Percentiles rank a stretch among this genome's conserved stretches.
Evolutionary conservation across 1,140 invertebrate species (phyloP).

Genomic region (Proctacanthus coquilletti): DNA sequence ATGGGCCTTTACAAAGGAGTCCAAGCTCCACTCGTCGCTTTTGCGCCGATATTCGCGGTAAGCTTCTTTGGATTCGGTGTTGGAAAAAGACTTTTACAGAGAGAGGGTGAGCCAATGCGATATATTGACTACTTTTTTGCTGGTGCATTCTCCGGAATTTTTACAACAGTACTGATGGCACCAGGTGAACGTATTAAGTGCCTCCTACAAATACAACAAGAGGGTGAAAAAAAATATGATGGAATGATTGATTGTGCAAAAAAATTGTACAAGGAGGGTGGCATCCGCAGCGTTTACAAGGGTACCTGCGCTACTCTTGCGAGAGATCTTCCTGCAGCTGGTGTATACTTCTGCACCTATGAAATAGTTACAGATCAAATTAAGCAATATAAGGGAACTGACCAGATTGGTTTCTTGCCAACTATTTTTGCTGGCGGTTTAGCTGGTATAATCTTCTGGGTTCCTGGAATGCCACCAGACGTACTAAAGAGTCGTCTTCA

Average conservation of each 20-base stretch:
- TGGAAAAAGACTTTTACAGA: conserved; percentile 71
- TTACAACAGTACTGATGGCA: conserved; percentile 91
- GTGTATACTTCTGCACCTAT: conserved; percentile 94
- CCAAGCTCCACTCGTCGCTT: conserved; percentile 51
- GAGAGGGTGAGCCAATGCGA: conserved; percentile 50
- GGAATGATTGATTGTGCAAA: conserved; percentile 87
- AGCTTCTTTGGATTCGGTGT: conserved; percentile 94
- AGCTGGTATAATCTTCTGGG: conserved; percentile 94
- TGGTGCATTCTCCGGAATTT: conserved; percentile 85
- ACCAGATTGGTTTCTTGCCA: conserved; percentile 37
- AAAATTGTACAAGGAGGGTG: conserved; percentile 85
- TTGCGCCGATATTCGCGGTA: conserved; percentile 81
- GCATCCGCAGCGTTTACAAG: conserved; percentile 85
- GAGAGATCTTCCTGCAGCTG: conserved; percentile 91
- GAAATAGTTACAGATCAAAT: conserved; percentile 65
- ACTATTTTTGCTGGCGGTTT: conserved; percentile 88
- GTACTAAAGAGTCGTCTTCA: conserved; percentile 94
- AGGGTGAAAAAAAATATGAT: conserved; percentile 63
- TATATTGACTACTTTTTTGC: conserved; percentile 72
- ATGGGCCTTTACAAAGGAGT: conserved; percentile 70
- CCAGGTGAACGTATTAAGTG: conserved; percentile 98
- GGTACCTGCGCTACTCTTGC: conserved; percentile 87
- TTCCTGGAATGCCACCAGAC: conserved; percentile 91
- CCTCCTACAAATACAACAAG: conserved; percentile 73
- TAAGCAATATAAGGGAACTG: conserved; percentile 22